A percentile compares a stretch with the other conserved stretches of the same genome.
These are phyloP conservation scores for Stomatorhinus ivindoensis DNA, from an alignment of 2,113 vertebrate species.

Conservation along the genomic window DNA sequence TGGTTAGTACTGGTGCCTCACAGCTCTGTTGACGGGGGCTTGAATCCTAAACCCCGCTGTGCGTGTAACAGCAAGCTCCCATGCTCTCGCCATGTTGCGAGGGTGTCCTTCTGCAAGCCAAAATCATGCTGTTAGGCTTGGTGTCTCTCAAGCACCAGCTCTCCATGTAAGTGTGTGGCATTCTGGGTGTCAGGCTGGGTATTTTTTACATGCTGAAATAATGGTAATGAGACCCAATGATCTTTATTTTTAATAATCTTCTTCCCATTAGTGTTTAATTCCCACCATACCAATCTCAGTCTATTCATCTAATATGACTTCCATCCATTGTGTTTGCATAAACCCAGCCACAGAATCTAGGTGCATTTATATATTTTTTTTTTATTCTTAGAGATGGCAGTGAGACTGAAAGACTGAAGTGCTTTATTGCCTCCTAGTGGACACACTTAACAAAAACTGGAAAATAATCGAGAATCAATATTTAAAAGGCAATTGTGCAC, in stretches of 20 bases:
- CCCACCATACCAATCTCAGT: neutral
- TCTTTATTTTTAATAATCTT: neutral
- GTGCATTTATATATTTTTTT: neutral
- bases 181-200: neutral
- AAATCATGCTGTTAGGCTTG: neutral
- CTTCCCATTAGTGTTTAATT: neutral
- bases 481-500: neutral
- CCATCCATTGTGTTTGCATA: neutral
- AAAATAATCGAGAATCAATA: neutral
- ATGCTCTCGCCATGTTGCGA: neutral
- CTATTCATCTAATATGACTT: neutral
- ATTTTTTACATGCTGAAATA: neutral
- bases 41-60: neutral
- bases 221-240: neutral
- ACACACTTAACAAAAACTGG: neutral
- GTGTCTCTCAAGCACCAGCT: neutral
- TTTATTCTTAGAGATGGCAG: neutral
- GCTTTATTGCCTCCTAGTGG: constrained; percentile 1
- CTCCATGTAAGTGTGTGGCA: neutral
- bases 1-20: neutral
- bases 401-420: neutral
- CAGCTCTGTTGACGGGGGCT: neutral
- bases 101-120: neutral
- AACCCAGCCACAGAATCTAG: neutral
- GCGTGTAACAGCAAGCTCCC: neutral